Percentiles rank a stretch among this genome's conserved stretches.
These are phyloP conservation scores for Heliconius charithonia DNA, from an alignment of 2,888 invertebrate genomes.

Conservation along the genomic window DNA sequence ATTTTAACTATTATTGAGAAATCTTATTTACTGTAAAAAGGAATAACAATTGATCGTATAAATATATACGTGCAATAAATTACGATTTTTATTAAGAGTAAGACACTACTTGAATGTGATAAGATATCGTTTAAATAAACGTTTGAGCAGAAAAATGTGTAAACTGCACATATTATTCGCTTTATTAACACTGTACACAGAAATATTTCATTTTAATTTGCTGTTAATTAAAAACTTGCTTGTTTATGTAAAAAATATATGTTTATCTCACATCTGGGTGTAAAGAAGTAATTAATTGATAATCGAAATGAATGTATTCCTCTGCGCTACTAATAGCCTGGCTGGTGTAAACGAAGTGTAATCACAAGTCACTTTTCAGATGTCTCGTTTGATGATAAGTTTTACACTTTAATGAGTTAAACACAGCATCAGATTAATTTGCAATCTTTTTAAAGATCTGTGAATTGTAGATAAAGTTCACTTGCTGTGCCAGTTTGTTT, in stretches of 20 bases:
- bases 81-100: background rate
- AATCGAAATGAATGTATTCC: constrained; percentile 69
- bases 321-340: constrained; percentile 66
- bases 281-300: constrained; percentile 80
- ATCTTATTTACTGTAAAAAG: background rate
- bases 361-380: constrained; percentile 77
- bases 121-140: constrained; percentile 58
- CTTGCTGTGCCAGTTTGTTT: constrained; percentile 6
- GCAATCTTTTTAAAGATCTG: constrained; percentile 31
- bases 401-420: constrained; percentile 35
- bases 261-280: constrained; percentile 72
- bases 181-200: constrained; percentile 65
- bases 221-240: constrained; percentile 67
- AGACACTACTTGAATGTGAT: background rate
- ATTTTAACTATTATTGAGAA: background rate
- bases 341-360: constrained; percentile 67
- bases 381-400: constrained; percentile 57
- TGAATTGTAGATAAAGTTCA: constrained; percentile 17
- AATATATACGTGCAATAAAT: constrained; percentile 4
- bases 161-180: constrained; percentile 55
- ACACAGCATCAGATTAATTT: constrained; percentile 33
- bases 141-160: constrained; percentile 64
- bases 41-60: background rate
- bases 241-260: constrained; percentile 59
- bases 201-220: constrained; percentile 74